Evolutionary conservation across 2,113 vertebrate genomes (phyloP).

Genomic region (Pandion haliaetus): DNA sequence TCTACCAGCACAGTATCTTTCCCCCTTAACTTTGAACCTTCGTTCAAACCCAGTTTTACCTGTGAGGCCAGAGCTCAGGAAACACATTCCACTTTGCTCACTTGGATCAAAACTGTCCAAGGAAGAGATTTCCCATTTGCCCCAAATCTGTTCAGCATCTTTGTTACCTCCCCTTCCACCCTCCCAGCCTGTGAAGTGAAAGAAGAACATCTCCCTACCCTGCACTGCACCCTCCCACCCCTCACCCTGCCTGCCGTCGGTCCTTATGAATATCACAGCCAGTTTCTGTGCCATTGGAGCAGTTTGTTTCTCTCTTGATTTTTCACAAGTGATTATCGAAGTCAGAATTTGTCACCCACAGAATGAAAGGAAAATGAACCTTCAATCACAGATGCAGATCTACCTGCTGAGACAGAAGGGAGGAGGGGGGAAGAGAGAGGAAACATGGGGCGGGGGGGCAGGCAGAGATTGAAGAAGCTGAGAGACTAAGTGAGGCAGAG

Average conservation of each 20-base stretch:
- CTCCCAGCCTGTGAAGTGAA: background rate
- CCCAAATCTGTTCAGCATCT: background rate
- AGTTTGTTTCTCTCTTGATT: slow-evolving; percentile 69
- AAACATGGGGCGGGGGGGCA: background rate
- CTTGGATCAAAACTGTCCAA: background rate
- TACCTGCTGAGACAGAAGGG: background rate
- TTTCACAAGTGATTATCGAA: slow-evolving; percentile 72
- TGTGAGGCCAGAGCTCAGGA: background rate
- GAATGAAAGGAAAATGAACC: slow-evolving; percentile 69
- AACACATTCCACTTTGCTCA: background rate
- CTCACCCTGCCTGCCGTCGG: background rate
- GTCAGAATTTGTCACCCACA: slow-evolving; percentile 61
- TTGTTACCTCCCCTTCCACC: rapidly evolving
- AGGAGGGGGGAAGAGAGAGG: background rate
- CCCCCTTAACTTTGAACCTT: too few species aligned
- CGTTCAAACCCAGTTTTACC: background rate
- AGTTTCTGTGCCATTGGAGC: background rate
- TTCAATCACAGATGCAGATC: slow-evolving; percentile 54
- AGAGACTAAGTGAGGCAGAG: background rate
- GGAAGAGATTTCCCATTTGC: background rate
- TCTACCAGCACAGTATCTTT: background rate
- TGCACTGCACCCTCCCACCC: background rate
- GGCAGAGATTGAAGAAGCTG: background rate
- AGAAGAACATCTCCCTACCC: background rate
- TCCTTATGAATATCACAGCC: slow-evolving; percentile 21